A percentile compares a stretch with the other conserved stretches of the same genome.
Conservation (phyloP, 64 coral and sea anemone species). For the Actinia tenebrosa region DNA sequence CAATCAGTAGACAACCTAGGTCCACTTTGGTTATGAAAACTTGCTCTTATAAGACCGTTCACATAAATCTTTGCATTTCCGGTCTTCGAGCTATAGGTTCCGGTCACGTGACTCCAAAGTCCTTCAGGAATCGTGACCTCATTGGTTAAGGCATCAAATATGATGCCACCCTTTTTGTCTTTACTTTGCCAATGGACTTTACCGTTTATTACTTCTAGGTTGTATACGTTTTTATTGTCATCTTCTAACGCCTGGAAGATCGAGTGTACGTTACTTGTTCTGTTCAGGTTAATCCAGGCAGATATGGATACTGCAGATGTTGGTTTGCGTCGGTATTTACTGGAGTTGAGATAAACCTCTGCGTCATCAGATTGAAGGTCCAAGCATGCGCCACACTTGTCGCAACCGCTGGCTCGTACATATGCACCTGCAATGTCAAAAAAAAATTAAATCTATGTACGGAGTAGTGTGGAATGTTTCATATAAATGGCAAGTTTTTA, state of each 20-base stretch:
- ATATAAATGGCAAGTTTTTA: too few species aligned
- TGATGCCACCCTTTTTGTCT: slow-evolving; percentile 35
- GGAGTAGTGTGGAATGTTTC: too few species aligned
- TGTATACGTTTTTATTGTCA: slow-evolving; percentile 56
- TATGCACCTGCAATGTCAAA: slow-evolving; percentile 51
- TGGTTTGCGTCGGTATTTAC: slow-evolving; percentile 69
- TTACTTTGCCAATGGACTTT: slow-evolving; percentile 81
- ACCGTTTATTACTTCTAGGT: slow-evolving; percentile 81
- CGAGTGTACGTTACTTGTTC: slow-evolving; percentile 76
- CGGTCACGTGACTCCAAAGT: slow-evolving; percentile 89
- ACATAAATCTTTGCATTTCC: slow-evolving; percentile 91
- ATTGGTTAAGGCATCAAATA: slow-evolving; percentile 67
- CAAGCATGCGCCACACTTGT: slow-evolving; percentile 97
- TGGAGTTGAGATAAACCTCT: slow-evolving; percentile 57
- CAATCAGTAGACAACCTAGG: slow-evolving; percentile 58
- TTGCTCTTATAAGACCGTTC: slow-evolving; percentile 72
- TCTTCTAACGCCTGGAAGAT: slow-evolving; percentile 74
- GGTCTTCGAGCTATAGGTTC: slow-evolving; percentile 67
- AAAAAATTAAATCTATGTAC: too few species aligned
- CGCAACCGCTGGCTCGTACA: slow-evolving; percentile 73
- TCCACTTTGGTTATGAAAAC: slow-evolving; percentile 43
- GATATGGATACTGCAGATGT: slow-evolving; percentile 69
- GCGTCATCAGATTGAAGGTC: slow-evolving; percentile 75
- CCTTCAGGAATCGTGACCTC: slow-evolving; percentile 87
- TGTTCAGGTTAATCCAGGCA: slow-evolving; percentile 86